Evolutionary conservation across 1,140 invertebrate genomes (phyloP).

Genomic region (Medauroidea extradentata): DNA sequence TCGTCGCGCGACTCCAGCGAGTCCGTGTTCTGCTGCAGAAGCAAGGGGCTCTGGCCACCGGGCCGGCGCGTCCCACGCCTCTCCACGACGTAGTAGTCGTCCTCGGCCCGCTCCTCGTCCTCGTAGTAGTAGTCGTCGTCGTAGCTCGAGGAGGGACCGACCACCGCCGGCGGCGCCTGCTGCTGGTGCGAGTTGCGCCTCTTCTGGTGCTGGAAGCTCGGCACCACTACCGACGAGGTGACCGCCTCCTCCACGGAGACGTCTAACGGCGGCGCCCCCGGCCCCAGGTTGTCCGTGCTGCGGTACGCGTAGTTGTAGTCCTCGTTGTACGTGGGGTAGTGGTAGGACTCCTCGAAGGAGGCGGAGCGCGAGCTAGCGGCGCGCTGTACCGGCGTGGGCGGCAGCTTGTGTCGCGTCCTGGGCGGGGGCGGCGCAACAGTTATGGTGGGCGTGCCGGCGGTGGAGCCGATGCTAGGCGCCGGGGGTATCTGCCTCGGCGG

Average conservation of each 20-base stretch:
- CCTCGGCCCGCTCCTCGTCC: not conserved
- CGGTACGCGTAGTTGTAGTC: constrained; percentile 66
- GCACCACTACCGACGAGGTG: not conserved
- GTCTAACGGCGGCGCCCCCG: too few species aligned
- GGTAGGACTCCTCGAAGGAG: too few species aligned
- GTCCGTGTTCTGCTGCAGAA: constrained; percentile 49
- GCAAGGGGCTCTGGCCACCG: constrained; percentile 37
- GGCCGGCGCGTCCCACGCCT: constrained; percentile 23
- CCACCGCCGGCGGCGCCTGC: constrained; percentile 12
- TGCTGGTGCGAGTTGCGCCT: constrained; percentile 31
- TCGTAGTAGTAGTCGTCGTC: constrained; percentile 46
- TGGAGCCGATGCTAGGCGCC: not conserved
- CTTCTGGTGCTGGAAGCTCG: constrained; percentile 32
- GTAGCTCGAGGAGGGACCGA: too few species aligned
- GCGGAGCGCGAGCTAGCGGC: not conserved
- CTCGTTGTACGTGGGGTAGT: constrained; percentile 52
- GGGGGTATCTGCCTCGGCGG: constrained; percentile 16
- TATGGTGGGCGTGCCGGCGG: not conserved
- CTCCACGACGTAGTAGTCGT: constrained; percentile 34
- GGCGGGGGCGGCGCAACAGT: not conserved
- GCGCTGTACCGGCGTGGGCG: too few species aligned
- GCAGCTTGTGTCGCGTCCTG: too few species aligned
- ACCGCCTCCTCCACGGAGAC: not conserved
- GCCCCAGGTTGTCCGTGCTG: constrained; percentile 55
- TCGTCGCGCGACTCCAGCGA: constrained; percentile 51